Conservation (phyloP, 1,140 invertebrate species). For the Platyscapa corneri region DNA sequence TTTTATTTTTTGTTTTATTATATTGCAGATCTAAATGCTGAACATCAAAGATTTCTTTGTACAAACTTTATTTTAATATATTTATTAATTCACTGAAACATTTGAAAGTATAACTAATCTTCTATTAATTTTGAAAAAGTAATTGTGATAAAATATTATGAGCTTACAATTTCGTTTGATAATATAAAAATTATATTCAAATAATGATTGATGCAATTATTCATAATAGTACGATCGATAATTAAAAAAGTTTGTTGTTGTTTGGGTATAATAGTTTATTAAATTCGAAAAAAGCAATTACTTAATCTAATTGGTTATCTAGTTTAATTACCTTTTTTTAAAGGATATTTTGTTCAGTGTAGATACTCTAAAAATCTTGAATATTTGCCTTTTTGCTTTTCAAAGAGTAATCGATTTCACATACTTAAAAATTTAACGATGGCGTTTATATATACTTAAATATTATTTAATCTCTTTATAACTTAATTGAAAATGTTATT, state of each 20-base stretch:
- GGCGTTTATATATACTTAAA: too few species aligned
- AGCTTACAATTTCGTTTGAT: background rate
- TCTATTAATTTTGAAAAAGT: background rate
- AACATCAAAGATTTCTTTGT: background rate
- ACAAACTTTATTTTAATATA: background rate
- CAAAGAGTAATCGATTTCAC: too few species aligned
- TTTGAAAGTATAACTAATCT: background rate
- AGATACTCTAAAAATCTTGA: too few species aligned
- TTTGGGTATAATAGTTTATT: background rate
- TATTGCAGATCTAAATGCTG: background rate
- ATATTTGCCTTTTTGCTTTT: too few species aligned
- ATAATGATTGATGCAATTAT: background rate
- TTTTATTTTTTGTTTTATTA: conserved; percentile 27
- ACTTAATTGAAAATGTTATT: too few species aligned
- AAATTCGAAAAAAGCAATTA: background rate
- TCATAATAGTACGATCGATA: too few species aligned
- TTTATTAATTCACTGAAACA: conserved; percentile 10
- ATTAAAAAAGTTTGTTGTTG: background rate
- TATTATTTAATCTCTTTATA: too few species aligned
- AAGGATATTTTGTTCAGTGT: too few species aligned
- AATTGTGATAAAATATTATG: background rate
- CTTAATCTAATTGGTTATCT: too few species aligned
- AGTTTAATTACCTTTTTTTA: too few species aligned
- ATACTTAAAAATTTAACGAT: too few species aligned
- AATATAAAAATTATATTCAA: background rate